Conservation (phyloP, 2,113 vertebrate species). For the Hemichromis elongatus region DNA sequence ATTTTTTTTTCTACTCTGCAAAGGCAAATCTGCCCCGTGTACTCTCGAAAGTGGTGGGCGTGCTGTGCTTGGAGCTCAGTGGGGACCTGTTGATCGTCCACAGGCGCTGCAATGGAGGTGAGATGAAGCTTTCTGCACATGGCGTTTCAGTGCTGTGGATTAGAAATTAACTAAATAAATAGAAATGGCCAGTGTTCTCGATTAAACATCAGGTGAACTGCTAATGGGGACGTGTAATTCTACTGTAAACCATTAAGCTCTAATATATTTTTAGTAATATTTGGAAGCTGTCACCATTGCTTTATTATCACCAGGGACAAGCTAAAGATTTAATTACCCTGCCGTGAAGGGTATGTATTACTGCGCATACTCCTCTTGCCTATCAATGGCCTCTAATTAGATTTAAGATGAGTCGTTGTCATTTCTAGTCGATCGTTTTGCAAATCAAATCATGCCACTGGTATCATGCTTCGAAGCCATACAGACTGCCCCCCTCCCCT, state of each 20-base stretch:
- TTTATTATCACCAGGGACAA: constrained; percentile 3
- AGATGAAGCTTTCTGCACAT: constrained; percentile 19
- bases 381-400: constrained; percentile 46
- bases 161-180: background rate
- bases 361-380: background rate
- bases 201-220: background rate
- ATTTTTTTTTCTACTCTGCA: background rate
- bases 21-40: background rate
- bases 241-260: constrained; percentile 1
- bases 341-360: constrained; percentile 29
- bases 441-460: constrained; percentile 61
- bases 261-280: background rate
- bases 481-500: background rate
- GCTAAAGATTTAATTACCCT: constrained; percentile 29
- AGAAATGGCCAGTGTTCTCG: background rate
- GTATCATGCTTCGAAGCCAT: constrained; percentile 39
- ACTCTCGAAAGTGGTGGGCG: background rate
- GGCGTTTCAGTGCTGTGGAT: background rate
- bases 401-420: constrained; percentile 54
- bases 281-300: background rate
- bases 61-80: background rate
- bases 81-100: constrained; percentile 65
- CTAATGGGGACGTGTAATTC: background rate
- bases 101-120: constrained; percentile 55
- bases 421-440: constrained; percentile 49